phyloP scores from a whole-genome alignment of 2,888 invertebrate species.

The Apodemia mormo region DNA sequence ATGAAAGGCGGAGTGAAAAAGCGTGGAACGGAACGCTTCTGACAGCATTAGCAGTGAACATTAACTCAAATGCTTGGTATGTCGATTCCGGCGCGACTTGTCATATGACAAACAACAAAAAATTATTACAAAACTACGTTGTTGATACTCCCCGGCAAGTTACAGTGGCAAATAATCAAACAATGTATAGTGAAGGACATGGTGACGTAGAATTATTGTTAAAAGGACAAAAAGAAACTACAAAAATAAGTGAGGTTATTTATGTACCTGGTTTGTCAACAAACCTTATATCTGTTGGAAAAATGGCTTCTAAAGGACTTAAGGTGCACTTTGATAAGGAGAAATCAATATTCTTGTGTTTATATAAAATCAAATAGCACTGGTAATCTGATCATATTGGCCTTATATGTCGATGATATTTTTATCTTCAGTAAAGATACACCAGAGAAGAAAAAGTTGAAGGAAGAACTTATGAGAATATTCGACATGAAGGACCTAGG shows the following conservation, averaged over 20 bases:
- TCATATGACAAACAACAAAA: slow-evolving; percentile 32
- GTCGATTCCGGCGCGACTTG: slow-evolving; percentile 31
- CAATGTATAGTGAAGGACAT: too few relatives aligned
- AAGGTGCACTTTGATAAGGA: slow-evolving; percentile 24
- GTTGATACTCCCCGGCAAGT: too few relatives aligned
- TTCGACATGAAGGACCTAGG: slow-evolving; percentile 37
- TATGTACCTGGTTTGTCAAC: slow-evolving; percentile 28
- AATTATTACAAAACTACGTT: slow-evolving; percentile 28
- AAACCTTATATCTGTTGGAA: slow-evolving; percentile 27
- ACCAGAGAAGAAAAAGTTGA: slow-evolving; percentile 23
- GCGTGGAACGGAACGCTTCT: slow-evolving; percentile 23
- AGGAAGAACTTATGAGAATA: slow-evolving; percentile 28
- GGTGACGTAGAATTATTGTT: too few relatives aligned
- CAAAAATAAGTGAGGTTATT: too few relatives aligned
- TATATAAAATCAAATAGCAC: slow-evolving; percentile 8
- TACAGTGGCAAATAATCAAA: too few relatives aligned
- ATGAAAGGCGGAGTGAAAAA: slow-evolving; percentile 20
- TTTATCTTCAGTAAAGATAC: slow-evolving; percentile 21
- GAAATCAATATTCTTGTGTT: slow-evolving; percentile 14
- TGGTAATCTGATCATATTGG: slow-evolving; percentile 20
- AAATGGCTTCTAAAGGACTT: slow-evolving; percentile 26
- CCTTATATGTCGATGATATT: slow-evolving; percentile 29
- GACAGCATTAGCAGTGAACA: slow-evolving; percentile 28
- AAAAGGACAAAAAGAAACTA: too few relatives aligned
- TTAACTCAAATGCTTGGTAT: slow-evolving; percentile 28